Evolutionary conservation across 2,797 vertebrate genomes (phyloP), one percentile per base, ranked within the genome.

Genomic region (Furcifer pardalis): DNA sequence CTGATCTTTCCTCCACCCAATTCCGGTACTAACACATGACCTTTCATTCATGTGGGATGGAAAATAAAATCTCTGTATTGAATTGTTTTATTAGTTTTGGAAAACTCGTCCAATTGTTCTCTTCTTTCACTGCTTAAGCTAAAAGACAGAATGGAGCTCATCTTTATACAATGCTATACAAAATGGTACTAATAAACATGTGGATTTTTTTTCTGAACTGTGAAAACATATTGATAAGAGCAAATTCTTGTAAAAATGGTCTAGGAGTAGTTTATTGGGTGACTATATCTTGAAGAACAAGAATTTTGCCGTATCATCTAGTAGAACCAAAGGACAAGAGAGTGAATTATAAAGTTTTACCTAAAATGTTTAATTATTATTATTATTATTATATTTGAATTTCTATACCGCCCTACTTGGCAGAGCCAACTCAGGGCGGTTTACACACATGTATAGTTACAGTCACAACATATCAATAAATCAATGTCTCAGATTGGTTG

Each of bases 181-280:
- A 91, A 75, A 86, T 92, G 90, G 87, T 88, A 91, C 91, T 91
- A 93, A 93, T 93, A 93, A 94, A 86, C 89, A 77, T 12, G 81
- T 92, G 81, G 79, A 65, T 65, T 52, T 65, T 42, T 46, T 83
- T 46, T 77, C 84, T 90, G 87, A 86, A 49, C 0, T 0, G 0
- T 0, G 56, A 65, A 10, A 5, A 91, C 75, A n/a, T 76, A 30
- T 62, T 91, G 90, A 86, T 89, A 88, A 87, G 42, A 73, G 60
- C 81, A 84, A 89, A 89, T 63, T 79, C 74, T 91, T 89, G 87
- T 89, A 86, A 90, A n/a, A 85, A 91, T 84, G n/a, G 83, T 83
- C 79, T 63, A 72, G 52, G 63, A 77, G 79, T 88, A 81, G 62
- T 19, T 73, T 89, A 79, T 88, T 72, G 84, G 46, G 52, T 72